phyloP scores from a whole-genome alignment of 2,113 vertebrate species.

The Vulpes lagopus region DNA sequence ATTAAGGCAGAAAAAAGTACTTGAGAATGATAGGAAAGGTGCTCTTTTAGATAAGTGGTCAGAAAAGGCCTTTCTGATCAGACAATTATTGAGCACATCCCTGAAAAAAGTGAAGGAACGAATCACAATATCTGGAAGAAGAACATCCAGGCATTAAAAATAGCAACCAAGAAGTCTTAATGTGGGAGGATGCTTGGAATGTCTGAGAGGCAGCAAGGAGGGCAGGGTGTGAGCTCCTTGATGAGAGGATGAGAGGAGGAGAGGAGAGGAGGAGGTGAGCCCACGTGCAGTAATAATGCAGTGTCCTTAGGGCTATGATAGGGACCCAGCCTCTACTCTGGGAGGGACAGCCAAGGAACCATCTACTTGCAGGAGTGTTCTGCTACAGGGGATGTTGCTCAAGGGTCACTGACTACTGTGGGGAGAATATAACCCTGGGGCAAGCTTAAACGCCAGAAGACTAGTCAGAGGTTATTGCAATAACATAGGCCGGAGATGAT shows the following conservation, averaged over 20 bases:
- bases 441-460: neutral
- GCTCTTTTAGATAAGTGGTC: neutral
- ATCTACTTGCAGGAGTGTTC: neutral
- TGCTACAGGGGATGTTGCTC: neutral
- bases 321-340: neutral
- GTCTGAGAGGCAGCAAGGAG: neutral
- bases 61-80: neutral
- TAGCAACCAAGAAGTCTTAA: neutral
- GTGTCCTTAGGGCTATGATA: rapidly evolving
- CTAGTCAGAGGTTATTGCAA: neutral
- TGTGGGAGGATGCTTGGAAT: neutral
- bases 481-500: neutral
- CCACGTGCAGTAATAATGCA: neutral
- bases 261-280: neutral
- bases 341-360: neutral
- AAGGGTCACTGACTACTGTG: neutral
- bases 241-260: too few relatives aligned
- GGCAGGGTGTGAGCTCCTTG: too few relatives aligned
- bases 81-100: neutral
- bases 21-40: neutral
- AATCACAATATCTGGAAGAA: neutral
- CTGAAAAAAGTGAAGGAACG: neutral
- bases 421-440: neutral
- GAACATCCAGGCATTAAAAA: neutral
- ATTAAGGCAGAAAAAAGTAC: neutral